Evolutionary conservation across 1,140 invertebrate species (phyloP), one percentile per base, ranked within the genome.

Genomic region (Drosophila seguyi): DNA sequence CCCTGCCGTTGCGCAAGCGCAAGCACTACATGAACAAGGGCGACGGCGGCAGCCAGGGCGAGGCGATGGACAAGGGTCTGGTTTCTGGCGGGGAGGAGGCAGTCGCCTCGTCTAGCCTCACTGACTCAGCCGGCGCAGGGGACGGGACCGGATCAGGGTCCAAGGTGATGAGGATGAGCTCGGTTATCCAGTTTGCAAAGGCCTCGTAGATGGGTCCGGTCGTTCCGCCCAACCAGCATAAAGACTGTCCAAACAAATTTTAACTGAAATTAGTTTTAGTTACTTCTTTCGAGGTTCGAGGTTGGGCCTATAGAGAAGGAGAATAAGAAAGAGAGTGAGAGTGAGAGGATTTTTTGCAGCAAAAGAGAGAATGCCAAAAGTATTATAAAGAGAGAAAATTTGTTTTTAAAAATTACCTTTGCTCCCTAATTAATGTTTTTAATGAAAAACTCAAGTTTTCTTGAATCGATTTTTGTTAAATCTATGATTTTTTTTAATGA

Each of bases 171-270:
- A 93, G 96, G 48, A 95, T 96, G 81, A 96, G 95, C 75, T 96
- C 96, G 0, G 96, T 97, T 42, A 97, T 97, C 76, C 96, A 97
- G 60, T 97, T 96, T 87, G 97, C 96, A 10, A 95, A 95, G 71
- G 95, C 96, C 14, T 95, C 95, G 78, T 95, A 95, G 53, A 55
- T 38, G 76, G 76, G 63, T n/a, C 22, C 13, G 50, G 34, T 31
- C 34, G 14, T 14, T 71, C 73, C 61, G 31, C 57, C 41, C 47
- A 79, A 81, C 66, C 77, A 88, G 85, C 84, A 80, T 79, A 75
- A 90, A 90, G 79, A 86, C 79, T 85, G 82, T 91, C 75, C 68
- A 80, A 81, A 52, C 75, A 77, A 75, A 90, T 80, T 84, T 56
- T 86, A 77, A 91, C 78, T 86, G 82, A 86, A 91, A 78, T 80